Evolutionary conservation across 2,888 invertebrate species (phyloP), one percentile per base, ranked within the genome.

Genomic region (Bimastos eiseni): DNA sequence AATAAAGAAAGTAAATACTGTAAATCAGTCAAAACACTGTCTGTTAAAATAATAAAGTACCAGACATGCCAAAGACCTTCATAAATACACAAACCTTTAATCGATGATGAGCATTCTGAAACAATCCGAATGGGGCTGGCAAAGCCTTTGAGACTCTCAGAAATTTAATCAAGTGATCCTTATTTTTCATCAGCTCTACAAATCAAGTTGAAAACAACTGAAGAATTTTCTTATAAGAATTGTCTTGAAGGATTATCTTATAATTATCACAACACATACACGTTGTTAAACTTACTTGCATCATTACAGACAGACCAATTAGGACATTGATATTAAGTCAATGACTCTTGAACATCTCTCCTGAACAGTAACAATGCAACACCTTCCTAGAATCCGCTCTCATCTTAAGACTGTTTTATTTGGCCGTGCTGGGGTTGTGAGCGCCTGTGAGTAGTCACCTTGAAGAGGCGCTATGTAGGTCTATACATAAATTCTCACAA

Each of bases 151-250:
- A 36, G 36, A 36, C 86, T 36, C 37, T 86, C 86, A 86, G 37
- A 17, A 36, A 86, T 34, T 86, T 86, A 34, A 86, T 3, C 86
- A 86, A 86, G 24, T 86, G 86, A 34, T 86, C 86, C 34, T 21
- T 86, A 86, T 36, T 86, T 36, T 37, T 86, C 86, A 86, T 86
- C 21, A 86, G 86, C 86, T 86, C 86, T 86, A 86, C 21, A 36
- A 86, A 84, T 11, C 34, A 34, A 86, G 86, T 36, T 86, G n/a
- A 1, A 34, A 86, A 37, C 34, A 11, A 17, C 15, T 86, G 24
- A 13, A 19, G 49, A 49, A 70, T 1, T 17, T 70, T 8, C 44
- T 44, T n/a, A n/a, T n/a, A n/a, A n/a, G n/a, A n/a, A n/a, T n/a
- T n/a, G n/a, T n/a, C n/a, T n/a, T n/a, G n/a, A n/a, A n/a, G n/a